Evolutionary conservation across 2,113 vertebrate genomes (phyloP).

Genomic region (Sterrhoptilus dennistouni): DNA sequence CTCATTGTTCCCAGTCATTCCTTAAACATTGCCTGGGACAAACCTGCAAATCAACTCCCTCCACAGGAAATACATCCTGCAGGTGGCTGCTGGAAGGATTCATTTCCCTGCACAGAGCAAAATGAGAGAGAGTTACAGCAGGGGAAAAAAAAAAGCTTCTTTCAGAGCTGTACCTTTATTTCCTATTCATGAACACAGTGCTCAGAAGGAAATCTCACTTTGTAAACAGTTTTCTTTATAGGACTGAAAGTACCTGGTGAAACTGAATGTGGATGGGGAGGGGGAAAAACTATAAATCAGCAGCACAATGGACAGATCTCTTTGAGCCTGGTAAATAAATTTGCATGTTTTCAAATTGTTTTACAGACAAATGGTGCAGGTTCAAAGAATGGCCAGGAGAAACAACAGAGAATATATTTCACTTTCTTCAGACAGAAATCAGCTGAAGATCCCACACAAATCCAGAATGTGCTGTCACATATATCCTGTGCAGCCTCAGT

Average conservation of each 20-base stretch:
- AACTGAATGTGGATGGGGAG: not conserved
- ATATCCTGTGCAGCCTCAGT: not conserved
- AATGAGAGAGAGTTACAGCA: not conserved
- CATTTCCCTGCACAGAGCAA: not conserved
- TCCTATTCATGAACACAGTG: conserved; percentile 15
- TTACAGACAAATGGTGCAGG: not conserved
- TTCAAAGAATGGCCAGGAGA: conserved; percentile 10
- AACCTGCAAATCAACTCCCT: not conserved
- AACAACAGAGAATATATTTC: not conserved
- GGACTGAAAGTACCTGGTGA: conserved; percentile 12
- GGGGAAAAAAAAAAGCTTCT: not conserved
- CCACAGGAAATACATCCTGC: not conserved
- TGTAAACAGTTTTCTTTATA: conserved; percentile 20
- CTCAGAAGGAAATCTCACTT: conserved; percentile 20
- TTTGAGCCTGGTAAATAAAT: conserved; percentile 28
- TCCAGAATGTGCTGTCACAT: not conserved
- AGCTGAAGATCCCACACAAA: not conserved
- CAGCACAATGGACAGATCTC: conserved; percentile 2
- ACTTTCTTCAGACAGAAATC: not conserved
- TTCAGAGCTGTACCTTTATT: conserved; percentile 19
- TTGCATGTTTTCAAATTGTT: conserved; percentile 2
- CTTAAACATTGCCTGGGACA: not conserved
- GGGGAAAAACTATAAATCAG: not conserved
- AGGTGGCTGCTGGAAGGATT: not conserved
- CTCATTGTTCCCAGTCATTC: not conserved